Percentiles rank a stretch among this genome's conserved stretches.
Conservation (phyloP, 2,797 vertebrate species). For the Notolabrus celidotus region DNA sequence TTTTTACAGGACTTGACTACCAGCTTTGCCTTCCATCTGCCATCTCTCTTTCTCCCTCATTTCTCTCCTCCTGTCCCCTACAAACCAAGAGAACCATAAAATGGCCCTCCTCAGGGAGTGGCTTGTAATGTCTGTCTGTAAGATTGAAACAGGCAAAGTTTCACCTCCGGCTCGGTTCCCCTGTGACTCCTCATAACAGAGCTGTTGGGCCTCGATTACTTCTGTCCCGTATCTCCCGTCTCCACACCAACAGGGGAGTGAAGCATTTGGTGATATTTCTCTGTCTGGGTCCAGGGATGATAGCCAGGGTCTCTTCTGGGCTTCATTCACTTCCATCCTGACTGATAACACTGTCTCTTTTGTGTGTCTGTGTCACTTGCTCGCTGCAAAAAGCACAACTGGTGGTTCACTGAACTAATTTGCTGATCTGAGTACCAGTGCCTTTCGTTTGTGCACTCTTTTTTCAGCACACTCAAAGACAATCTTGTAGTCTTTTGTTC, state of each 20-base stretch:
- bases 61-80: conserved; percentile 27
- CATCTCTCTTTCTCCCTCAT: conserved; percentile 5
- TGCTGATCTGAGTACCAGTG: conserved; percentile 45
- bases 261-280: conserved; percentile 53
- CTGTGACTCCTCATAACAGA: conserved; percentile 57
- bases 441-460: conserved; percentile 42
- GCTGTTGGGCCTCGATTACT: conserved; percentile 63
- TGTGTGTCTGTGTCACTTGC: conserved; percentile 17
- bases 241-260: conserved; percentile 50
- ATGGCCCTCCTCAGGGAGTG: conserved; percentile 49
- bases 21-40: background rate
- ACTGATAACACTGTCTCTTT: conserved; percentile 39
- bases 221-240: conserved; percentile 56
- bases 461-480: conserved; percentile 41
- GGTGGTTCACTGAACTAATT: conserved; percentile 42
- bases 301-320: conserved; percentile 56
- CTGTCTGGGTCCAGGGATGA: conserved; percentile 44
- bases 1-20: background rate
- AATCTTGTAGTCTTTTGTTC: conserved; percentile 46
- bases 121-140: conserved; percentile 64
- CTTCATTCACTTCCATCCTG: conserved; percentile 29
- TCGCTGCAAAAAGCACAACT: conserved; percentile 23
- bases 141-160: conserved; percentile 70
- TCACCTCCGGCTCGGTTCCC: conserved; percentile 63
- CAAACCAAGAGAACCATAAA: conserved; percentile 50